Evolutionary conservation across 37 sponge, comb jelly and placozoan species (phyloP), one percentile per base, ranked within the genome.

Genomic region (Beroe forskalii): DNA sequence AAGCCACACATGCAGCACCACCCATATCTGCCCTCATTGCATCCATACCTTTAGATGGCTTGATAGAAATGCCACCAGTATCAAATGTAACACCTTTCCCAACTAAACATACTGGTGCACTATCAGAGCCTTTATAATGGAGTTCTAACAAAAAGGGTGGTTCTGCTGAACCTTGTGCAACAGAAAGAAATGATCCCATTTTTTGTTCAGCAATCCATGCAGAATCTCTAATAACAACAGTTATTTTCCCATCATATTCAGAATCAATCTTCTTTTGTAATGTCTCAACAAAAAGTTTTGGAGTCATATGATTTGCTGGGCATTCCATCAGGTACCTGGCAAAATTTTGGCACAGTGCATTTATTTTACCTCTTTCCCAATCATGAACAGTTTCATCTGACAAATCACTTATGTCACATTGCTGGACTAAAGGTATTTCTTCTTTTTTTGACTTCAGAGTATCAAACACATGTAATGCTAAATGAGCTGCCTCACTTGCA

Each of bases 11-110:
- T 0, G 98, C 98, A 17, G 96, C 98, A 28, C 98, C 98, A 23
- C 96, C 95, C 98, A 97, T 97, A 72, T 97, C 98, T 33, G 92
- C 98, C 40, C 92, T 90, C 98, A 97, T 97, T 14, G 90, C 38
- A 0, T 92, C 93, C 98, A 97, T 97, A 12, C 90, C 76, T 67
- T 95, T 90, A 32, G 98, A 66, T 0, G 98, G 98, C 67, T 97
- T 97, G 61, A 97, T 94, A 35, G 95, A 95, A 36, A 95, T 94
- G 32, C 98, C 98, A 86, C 98, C 98, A 69, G 94, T 93, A 83
- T 97, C 98, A 93, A 97, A 97, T 22, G 96, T 96, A 1, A 97
- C 95, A 63, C 98, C 97, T 93, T 96, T 96, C 31, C 97, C 97
- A 62, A 96, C 95, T 27, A 96, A 62, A 36, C 91, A 94, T 27